Evolutionary conservation across 1,140 invertebrate species (phyloP), one percentile per base, ranked within the genome.

Genomic region (Drosophila sp.): DNA sequence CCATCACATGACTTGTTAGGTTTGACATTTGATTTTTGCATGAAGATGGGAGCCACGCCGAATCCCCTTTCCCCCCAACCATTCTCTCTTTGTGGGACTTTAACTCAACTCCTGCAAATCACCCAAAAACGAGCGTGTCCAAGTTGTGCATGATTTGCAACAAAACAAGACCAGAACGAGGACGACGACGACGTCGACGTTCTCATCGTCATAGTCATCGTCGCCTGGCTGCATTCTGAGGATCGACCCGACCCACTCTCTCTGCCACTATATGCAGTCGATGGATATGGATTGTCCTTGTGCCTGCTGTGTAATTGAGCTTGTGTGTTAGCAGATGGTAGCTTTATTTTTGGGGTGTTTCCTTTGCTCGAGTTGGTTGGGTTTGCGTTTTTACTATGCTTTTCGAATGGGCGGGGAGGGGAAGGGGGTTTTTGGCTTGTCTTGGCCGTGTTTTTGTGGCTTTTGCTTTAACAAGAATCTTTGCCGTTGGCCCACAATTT

Each of bases 11-110:
- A 74, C 66, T 78, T 74, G 70, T 79, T 74, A 66, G 57, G 63
- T 60, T 61, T 77, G 70, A 74, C 74, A 70, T 70, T 67, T 75
- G 66, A 75, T 70, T 77, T 77, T 77, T 70, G 66, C 67, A 72
- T 76, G 73, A 73, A 56, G 60, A 57, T 62, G 72, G 72, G 33
- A 41, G 68, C 17, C 44, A 50, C 44, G 44, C 2, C 8, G 3
- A 3, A 2, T 1, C 5, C 44, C 44, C 44, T 4, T 4, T 4
- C 40, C 4, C 3, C n/a, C 1, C 3, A 1, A 1, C 30, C 10
- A 50, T 27, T 50, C 23, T 10, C 17, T 1, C 3, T 44, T 44
- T 66, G 64, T 29, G 7, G 11, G 27, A 40, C 23, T 30, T 58
- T 62, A 50, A 60, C 60, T 60, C 47, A 60, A 55, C 65, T 50